Evolutionary conservation across 2,888 invertebrate species (phyloP).

Genomic region (Cryptocheilus praepositus): DNA sequence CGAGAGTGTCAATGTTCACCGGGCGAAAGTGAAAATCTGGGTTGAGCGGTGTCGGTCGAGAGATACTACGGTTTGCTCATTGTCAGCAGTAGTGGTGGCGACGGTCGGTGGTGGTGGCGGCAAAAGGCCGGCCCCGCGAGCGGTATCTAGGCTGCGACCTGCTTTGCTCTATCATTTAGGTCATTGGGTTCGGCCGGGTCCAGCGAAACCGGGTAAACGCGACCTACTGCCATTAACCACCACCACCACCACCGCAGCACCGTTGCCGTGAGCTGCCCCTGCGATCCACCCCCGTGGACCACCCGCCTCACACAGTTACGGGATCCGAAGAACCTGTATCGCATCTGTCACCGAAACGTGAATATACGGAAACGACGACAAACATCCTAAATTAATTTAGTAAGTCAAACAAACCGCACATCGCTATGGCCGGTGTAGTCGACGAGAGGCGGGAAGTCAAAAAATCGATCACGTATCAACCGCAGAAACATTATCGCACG

Average conservation of each 20-base stretch:
- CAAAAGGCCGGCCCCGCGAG: conserved; percentile 47
- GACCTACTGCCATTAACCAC: conserved; percentile 16
- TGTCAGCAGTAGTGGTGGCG: conserved; percentile 28
- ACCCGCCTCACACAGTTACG: no score
- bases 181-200: conserved; percentile 61
- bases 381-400: no score
- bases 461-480: not conserved
- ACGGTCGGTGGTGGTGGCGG: conserved; percentile 39
- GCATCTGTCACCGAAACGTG: no score
- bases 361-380: no score
- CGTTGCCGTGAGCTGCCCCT: no score
- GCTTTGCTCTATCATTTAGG: conserved; percentile 65
- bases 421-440: no score
- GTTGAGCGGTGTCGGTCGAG: conserved; percentile 29
- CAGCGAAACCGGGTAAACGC: conserved; percentile 54
- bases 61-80: conserved; percentile 44
- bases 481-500: not conserved
- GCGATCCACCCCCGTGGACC: no score
- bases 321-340: no score
- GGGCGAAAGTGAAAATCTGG: conserved; percentile 60
- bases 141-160: conserved; percentile 67
- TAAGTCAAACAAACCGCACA: no score
- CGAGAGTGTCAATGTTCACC: conserved; percentile 65
- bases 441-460: no score
- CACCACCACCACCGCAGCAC: no score